Percentiles rank a stretch among this genome's conserved stretches.
phyloP scores from a whole-genome alignment of 2,797 vertebrate species.

The Enteromius mattozi region DNA sequence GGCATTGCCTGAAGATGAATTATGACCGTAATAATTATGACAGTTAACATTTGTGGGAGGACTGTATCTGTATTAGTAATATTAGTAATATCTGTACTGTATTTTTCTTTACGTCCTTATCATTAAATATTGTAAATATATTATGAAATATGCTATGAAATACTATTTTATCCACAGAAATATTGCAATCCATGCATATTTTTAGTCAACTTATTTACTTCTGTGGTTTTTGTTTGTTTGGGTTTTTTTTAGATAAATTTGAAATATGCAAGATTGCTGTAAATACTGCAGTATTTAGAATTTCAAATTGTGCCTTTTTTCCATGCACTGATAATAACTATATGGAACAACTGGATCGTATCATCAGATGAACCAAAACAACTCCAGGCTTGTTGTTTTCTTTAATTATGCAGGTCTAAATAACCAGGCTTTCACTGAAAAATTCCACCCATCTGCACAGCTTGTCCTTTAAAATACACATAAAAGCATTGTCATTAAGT shows the following conservation, averaged over 20 bases:
- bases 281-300: not conserved
- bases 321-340: not conserved
- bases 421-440: slow-evolving; percentile 12
- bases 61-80: not conserved
- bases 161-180: not conserved
- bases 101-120: not conserved
- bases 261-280: not conserved
- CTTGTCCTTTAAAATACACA: not conserved
- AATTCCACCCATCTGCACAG: slow-evolving; percentile 4
- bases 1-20: not conserved
- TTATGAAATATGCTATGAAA: not conserved
- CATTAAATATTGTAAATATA: not conserved
- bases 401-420: slow-evolving; percentile 28
- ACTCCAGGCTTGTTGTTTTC: slow-evolving; percentile 22
- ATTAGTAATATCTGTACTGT: too few relatives aligned
- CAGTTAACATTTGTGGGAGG: not conserved
- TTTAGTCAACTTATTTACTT: not conserved
- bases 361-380: slow-evolving; percentile 6
- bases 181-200: not conserved
- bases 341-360: not conserved
- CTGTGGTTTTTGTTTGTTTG: too few relatives aligned
- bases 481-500: slow-evolving; percentile 18
- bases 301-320: not conserved
- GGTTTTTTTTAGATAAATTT: not conserved
- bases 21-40: not conserved